These are phyloP conservation scores for Pachyramphus minor DNA, from an alignment of 2,113 vertebrate genomes.

Conservation along the genomic window DNA sequence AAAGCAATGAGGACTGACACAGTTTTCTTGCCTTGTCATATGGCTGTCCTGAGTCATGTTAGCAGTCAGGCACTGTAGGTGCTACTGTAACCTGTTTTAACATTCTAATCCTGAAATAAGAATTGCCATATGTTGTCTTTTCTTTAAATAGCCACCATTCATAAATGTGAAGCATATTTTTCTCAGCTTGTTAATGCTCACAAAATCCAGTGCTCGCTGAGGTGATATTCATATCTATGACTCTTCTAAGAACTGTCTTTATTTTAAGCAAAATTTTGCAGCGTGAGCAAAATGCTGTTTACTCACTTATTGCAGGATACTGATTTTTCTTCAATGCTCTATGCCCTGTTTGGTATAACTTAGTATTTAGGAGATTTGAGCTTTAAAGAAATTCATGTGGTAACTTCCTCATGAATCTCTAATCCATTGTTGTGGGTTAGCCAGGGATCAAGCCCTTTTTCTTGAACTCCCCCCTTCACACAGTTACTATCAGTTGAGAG, in stretches of 20 bases:
- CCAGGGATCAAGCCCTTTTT: no score
- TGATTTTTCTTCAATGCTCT: background rate
- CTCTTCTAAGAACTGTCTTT: background rate
- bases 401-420: background rate
- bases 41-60: background rate
- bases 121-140: background rate
- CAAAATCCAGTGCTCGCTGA: background rate
- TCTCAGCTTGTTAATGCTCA: background rate
- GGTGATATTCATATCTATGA: background rate
- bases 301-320: background rate
- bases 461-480: no score
- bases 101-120: background rate
- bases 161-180: background rate
- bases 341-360: background rate
- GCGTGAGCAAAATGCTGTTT: background rate
- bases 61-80: background rate
- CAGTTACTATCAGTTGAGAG: no score
- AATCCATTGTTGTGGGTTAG: no score
- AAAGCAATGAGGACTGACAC: background rate
- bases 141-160: slow-evolving; percentile 14
- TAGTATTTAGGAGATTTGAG: background rate
- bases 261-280: background rate
- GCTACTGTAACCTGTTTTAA: background rate
- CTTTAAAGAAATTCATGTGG: background rate
- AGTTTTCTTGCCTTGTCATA: background rate